These are phyloP conservation scores for Brachyrhaphis roseni DNA, from an alignment of 2,797 vertebrate genomes.

Conservation along the genomic window DNA sequence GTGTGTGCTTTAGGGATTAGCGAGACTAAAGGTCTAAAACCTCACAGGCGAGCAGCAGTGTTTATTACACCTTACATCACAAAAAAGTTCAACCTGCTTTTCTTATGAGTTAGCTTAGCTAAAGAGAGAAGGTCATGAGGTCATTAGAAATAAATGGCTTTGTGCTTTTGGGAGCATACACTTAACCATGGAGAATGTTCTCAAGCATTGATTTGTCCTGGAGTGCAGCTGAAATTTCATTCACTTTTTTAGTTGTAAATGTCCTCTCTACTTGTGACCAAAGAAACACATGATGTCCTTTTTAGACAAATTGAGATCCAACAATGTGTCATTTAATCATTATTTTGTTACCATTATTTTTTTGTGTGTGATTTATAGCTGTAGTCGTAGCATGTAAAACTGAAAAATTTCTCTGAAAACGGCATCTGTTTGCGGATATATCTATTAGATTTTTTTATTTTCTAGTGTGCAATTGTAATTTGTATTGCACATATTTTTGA, in stretches of 20 bases:
- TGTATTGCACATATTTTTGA: background rate
- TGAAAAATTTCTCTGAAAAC: background rate
- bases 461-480: background rate
- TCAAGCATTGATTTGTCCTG: background rate
- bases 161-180: conserved; percentile 31
- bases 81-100: conserved; percentile 34
- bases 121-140: conserved; percentile 39
- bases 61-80: conserved; percentile 56
- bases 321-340: background rate
- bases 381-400: background rate
- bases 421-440: background rate
- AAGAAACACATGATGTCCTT: background rate
- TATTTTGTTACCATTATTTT: background rate
- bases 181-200: conserved; percentile 24
- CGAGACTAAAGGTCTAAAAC: conserved; percentile 51
- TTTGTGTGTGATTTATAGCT: background rate
- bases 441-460: background rate
- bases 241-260: conserved; percentile 1
- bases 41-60: conserved; percentile 32
- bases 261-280: background rate
- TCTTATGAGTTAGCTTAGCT: conserved; percentile 36
- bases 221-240: background rate
- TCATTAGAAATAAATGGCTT: conserved; percentile 46
- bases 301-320: background rate
- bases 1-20: conserved; percentile 62